Evolutionary conservation across 2,797 vertebrate species (phyloP).

Genomic region (Pogoniulus pusillus): DNA sequence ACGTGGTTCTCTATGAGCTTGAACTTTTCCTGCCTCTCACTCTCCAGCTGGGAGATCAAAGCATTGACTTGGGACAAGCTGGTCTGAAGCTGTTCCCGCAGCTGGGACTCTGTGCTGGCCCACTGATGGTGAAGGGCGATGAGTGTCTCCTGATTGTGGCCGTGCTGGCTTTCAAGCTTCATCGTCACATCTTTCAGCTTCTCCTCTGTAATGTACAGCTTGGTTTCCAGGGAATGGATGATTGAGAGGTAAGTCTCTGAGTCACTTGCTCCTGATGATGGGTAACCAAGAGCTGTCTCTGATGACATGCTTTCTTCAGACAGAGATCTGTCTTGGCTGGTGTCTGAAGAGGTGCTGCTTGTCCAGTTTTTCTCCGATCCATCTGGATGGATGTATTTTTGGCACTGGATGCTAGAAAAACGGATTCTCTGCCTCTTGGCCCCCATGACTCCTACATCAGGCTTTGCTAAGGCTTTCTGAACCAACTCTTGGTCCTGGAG

Average conservation of each 20-base stretch:
- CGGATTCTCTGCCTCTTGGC: constrained; percentile 90
- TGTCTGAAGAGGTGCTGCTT: constrained; percentile 79
- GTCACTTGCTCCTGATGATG: constrained; percentile 72
- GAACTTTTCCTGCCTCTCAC: constrained; percentile 78
- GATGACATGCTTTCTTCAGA: constrained; percentile 80
- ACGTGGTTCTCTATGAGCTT: constrained; percentile 73
- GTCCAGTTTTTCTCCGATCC: constrained; percentile 78
- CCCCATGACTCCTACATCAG: constrained; percentile 78
- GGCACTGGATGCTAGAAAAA: constrained; percentile 94
- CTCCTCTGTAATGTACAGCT: constrained; percentile 90
- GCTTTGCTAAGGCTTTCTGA: constrained; percentile 67
- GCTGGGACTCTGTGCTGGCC: constrained; percentile 80
- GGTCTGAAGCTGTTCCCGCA: constrained; percentile 77
- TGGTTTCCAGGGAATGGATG: constrained; percentile 91
- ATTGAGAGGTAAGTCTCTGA: constrained; percentile 90
- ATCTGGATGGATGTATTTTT: constrained; percentile 86
- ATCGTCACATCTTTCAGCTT: constrained; percentile 89
- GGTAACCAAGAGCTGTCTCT: constrained; percentile 76
- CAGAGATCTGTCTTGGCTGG: constrained; percentile 75
- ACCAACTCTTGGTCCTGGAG: constrained; percentile 61
- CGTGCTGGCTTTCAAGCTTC: constrained; percentile 84
- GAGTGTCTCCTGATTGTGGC: constrained; percentile 75
- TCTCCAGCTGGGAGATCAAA: constrained; percentile 81
- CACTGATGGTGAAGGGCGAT: constrained; percentile 75
- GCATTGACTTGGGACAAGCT: constrained; percentile 78